phyloP scores from a whole-genome alignment of 2,888 invertebrate species.

The Biston betularia region DNA sequence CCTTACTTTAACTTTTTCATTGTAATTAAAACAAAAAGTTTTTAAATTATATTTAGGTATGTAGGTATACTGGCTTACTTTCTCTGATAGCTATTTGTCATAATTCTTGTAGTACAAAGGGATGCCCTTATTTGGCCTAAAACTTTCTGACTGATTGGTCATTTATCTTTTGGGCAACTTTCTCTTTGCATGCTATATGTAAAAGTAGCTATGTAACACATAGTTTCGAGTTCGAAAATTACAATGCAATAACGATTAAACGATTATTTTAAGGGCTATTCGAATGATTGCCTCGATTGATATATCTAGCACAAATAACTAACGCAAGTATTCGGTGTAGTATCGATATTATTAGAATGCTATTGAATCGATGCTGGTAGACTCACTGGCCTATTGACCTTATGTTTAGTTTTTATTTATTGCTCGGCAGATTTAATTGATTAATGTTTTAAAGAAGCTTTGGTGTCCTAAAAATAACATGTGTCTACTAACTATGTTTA shows the following conservation, averaged over 20 bases:
- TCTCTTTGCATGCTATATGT: slow-evolving; percentile 38
- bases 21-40: background rate
- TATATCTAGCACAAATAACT: slow-evolving; percentile 39
- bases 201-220: slow-evolving; percentile 32
- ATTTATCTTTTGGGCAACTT: slow-evolving; percentile 44
- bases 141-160: slow-evolving; percentile 43
- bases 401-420: slow-evolving; percentile 50
- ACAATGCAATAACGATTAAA: slow-evolving; percentile 34
- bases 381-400: slow-evolving; percentile 58
- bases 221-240: slow-evolving; percentile 31
- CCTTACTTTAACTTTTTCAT: too few relatives aligned
- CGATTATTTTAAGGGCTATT: slow-evolving; percentile 32
- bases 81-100: slow-evolving; percentile 40
- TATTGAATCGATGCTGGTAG: slow-evolving; percentile 52
- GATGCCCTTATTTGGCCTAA: slow-evolving; percentile 39
- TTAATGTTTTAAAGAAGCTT: slow-evolving; percentile 24
- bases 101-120: slow-evolving; percentile 37
- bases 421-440: slow-evolving; percentile 48
- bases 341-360: slow-evolving; percentile 43
- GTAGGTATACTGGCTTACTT: slow-evolving; percentile 26
- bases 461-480: slow-evolving; percentile 16
- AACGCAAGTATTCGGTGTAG: slow-evolving; percentile 33
- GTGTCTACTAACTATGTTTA: slow-evolving; percentile 14
- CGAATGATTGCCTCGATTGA: slow-evolving; percentile 41
- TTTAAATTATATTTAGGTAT: background rate